Base-by-base conservation (phyloP, 2,113 vertebrate species). In the Oostethus manadensis region DNA sequence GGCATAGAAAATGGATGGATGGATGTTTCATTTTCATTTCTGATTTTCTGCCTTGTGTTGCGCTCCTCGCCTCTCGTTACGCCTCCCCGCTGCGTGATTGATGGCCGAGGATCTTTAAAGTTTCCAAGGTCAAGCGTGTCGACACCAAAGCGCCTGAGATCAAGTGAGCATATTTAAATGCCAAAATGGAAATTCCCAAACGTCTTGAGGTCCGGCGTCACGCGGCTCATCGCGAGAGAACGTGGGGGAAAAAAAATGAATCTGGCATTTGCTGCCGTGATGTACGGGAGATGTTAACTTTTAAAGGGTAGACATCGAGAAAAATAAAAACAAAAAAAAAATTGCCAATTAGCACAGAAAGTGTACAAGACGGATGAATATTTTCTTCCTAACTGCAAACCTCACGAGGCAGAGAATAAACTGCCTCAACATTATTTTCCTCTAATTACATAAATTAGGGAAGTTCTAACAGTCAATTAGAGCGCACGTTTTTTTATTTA, bases 301-400 rank as follows among this genome's bases (percentile, higher is more conserved):
- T 70, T 74, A 80, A 80, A 26, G 50, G 35, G 29, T 18, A 9
- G 13, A 53, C 69, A 60, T 74, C 13, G 16, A 8, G 18, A 5
- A 49, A 50, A 15, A 69, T 67, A 59, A 61, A 61, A 43, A 62
- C 68, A 73, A 61, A 53, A 77, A 74, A 44, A 53, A 79, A 66
- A 50, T 64, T 62, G 66, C 78, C 74, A 87, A 87, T 87, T 84
- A 86, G 76, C 73, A 66, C 1, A 50, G 70, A 58, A 66, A 78
- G 82, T 70, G 58, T 70, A 73, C 56, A 47, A 43, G 62, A 75
- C 66, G 67, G 77, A 76, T 77, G 73, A 69, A 76, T 71, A 57
- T 70, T 70, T 80, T 35, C 29, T 79, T 81, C 65, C 68, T 78
- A 85, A 85, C 82, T 82, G 77, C 79, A 77, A 62, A 42, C 58